These are phyloP conservation scores for Cyprinus carpio DNA, from an alignment of 2,113 vertebrate species.

Conservation along the genomic window DNA sequence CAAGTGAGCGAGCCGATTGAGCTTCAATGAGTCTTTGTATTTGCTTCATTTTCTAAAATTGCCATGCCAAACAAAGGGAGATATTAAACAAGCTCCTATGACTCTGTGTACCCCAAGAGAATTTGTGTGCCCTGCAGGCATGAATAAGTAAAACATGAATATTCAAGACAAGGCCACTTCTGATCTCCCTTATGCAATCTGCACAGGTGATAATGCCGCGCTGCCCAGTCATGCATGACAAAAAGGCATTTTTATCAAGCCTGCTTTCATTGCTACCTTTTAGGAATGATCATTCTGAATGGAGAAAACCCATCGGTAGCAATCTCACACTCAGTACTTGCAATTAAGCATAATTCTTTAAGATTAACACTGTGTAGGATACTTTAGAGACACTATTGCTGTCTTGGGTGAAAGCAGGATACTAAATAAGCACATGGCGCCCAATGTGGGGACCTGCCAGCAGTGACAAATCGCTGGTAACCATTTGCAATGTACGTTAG, in stretches of 20 bases:
- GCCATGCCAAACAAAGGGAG: constrained; percentile 16
- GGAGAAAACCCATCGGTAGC: neutral
- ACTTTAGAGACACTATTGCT: constrained; percentile 1
- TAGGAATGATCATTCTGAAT: neutral
- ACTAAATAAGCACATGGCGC: neutral
- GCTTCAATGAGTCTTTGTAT: constrained; percentile 7
- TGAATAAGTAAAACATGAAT: constrained; percentile 50
- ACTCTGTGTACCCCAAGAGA: constrained; percentile 14
- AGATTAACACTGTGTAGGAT: neutral
- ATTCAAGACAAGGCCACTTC: constrained; percentile 33
- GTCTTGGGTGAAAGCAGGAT: neutral
- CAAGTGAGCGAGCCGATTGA: neutral
- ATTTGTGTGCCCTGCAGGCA: constrained; percentile 36
- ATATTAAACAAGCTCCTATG: constrained; percentile 33
- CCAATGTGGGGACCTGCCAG: constrained; percentile 18
- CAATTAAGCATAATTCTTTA: neutral
- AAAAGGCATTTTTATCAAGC: neutral
- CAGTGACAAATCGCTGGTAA: constrained; percentile 16
- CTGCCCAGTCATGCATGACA: constrained; percentile 4
- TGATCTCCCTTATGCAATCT: constrained; percentile 26
- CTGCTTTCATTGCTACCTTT: neutral
- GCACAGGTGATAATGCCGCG: constrained; percentile 27
- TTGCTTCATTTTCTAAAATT: constrained; percentile 25
- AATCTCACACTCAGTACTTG: neutral
- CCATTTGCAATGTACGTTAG: neutral